Evolutionary conservation across 2,888 invertebrate genomes (phyloP), one percentile per base, ranked within the genome.

Genomic region (Willowsia nigromaculata): DNA sequence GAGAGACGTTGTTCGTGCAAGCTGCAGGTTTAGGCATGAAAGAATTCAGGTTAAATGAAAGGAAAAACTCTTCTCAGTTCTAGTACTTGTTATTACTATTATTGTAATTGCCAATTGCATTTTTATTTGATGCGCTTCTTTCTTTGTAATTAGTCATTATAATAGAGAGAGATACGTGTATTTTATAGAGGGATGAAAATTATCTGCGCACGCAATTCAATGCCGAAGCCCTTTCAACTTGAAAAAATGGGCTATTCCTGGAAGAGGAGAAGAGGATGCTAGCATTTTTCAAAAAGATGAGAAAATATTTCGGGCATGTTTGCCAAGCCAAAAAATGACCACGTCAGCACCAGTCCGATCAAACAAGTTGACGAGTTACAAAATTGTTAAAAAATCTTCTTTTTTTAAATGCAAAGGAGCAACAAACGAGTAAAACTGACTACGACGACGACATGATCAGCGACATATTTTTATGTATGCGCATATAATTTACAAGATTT

Each of bases 31-130:
- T 47, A 25, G 25, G 30, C 13, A 27, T 47, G 74, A n/a, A n/a
- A n/a, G n/a, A 47, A 74, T 47, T 47, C 74, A 74, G 74, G 43
- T 74, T 74, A 74, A 74, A 74, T 27, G 74, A 74, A 47, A 74
- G 74, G 74, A 74, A 74, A 74, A 74, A 43, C 27, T 9, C 27
- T 47, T 47, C 25, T 13, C 15, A 15, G 65, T 33, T 25, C 3
- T 62, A 27, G 6, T 37, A 22, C 22, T 43, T 71, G 2, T 22
- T 22, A 43, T 25, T 43, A 1, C 0, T 43, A n/a, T 68, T 25
- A 7, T 25, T 40, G 22, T 37, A 22, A 47, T 50, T 74, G 22
- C 27, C 18, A 22, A 47, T 50, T 74, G 22, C 27, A 47, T 25
- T 74, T 74, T 74, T 6, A 50, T 74, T 71, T 71, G 40, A n/a